These are phyloP conservation scores for Tetraodon nigroviridis DNA, from an alignment of 2,113 vertebrate species.

Conservation along the genomic window DNA sequence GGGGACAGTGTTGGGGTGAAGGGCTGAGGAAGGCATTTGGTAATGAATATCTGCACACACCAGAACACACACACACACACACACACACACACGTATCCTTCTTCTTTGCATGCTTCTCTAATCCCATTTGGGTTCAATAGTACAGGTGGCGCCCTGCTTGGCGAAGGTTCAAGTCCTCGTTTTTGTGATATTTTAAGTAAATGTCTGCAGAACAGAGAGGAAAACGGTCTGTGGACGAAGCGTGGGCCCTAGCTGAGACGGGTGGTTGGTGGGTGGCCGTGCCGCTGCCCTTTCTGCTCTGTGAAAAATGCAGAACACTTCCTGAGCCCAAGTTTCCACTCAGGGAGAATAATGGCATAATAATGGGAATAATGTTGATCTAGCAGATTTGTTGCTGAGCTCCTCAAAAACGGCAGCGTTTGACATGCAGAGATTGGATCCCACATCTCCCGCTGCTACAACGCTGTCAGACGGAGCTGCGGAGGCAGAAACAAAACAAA, in stretches of 20 bases:
- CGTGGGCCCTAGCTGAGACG: slow-evolving; percentile 26
- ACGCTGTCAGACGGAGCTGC: slow-evolving; percentile 32
- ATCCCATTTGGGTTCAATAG: slow-evolving; percentile 31
- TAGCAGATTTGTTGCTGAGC: slow-evolving; percentile 47
- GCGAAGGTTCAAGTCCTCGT: slow-evolving; percentile 14
- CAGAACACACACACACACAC: slow-evolving; percentile 3
- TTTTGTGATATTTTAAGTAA: slow-evolving; percentile 22
- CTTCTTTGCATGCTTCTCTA: slow-evolving; percentile 19
- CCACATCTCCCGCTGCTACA: slow-evolving; percentile 45
- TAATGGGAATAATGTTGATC: too few relatives aligned
- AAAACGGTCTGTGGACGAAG: slow-evolving; percentile 21
- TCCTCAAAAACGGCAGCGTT: slow-evolving; percentile 38
- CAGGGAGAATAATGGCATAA: background rate
- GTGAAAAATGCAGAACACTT: slow-evolving; percentile 48
- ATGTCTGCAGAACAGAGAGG: slow-evolving; percentile 9
- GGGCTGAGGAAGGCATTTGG: too few relatives aligned
- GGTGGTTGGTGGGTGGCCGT: slow-evolving; percentile 18
- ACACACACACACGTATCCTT: background rate
- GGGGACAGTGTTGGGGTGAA: too few relatives aligned
- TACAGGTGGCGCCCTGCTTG: slow-evolving; percentile 11
- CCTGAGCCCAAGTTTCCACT: slow-evolving; percentile 39
- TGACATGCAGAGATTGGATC: slow-evolving; percentile 27
- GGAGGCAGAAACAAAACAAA: slow-evolving; percentile 33
- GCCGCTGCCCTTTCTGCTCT: slow-evolving; percentile 15
- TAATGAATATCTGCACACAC: background rate